Conservation (phyloP, 1,140 invertebrate genomes). For the Drosophila bocki region DNA sequence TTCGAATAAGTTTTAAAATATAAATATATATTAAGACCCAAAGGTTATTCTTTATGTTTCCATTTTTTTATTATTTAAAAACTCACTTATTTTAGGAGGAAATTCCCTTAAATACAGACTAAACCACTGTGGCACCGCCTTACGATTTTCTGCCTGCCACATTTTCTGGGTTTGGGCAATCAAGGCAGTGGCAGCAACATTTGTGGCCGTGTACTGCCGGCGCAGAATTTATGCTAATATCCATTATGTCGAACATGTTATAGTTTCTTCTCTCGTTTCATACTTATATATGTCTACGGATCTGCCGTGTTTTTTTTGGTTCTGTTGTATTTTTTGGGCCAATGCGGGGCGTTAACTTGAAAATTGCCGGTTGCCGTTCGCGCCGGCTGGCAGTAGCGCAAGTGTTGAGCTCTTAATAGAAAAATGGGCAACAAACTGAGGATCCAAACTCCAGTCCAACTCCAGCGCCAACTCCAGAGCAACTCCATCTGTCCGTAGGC, state of each 20-base stretch:
- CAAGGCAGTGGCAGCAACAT: slow-evolving; percentile 68
- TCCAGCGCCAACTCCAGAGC: slow-evolving; percentile 3
- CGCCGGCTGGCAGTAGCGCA: slow-evolving; percentile 73
- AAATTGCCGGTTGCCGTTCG: slow-evolving; percentile 73
- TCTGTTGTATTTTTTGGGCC: slow-evolving; percentile 41
- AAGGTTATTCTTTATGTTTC: no score
- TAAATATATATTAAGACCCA: no score
- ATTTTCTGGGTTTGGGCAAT: slow-evolving; percentile 73
- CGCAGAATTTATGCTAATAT: slow-evolving; percentile 83
- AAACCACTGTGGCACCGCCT: slow-evolving; percentile 32
- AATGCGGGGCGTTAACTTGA: slow-evolving; percentile 77
- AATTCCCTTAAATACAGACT: neutral
- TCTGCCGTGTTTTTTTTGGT: neutral
- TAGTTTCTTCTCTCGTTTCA: slow-evolving; percentile 63
- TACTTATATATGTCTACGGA: slow-evolving; percentile 10
- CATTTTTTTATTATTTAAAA: neutral
- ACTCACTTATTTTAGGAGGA: no score
- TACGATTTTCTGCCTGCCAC: slow-evolving; percentile 67
- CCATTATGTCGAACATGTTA: slow-evolving; percentile 83
- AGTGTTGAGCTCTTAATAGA: slow-evolving; percentile 84
- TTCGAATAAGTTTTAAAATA: no score
- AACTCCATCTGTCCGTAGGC: slow-evolving; percentile 45
- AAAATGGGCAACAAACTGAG: slow-evolving; percentile 53
- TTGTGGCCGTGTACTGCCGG: slow-evolving; percentile 56
- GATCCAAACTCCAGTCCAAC: slow-evolving; percentile 2